Evolutionary conservation across 2,888 invertebrate genomes (phyloP), one percentile per base, ranked within the genome.

Genomic region (Epinotia demarniana): DNA sequence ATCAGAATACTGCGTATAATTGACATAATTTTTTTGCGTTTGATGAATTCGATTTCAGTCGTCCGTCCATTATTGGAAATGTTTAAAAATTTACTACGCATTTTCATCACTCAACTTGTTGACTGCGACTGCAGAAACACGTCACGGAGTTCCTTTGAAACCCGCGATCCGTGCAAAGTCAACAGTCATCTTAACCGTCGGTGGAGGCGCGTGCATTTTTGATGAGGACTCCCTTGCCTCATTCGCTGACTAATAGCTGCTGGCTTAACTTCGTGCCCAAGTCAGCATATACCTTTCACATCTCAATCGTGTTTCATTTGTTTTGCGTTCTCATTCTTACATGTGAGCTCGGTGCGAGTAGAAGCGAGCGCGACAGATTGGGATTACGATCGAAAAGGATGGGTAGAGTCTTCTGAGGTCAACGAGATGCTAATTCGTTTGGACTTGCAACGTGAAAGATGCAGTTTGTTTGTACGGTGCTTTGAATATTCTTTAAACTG

Each of bases 161-260:
- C 80, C 82, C 84, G 85, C 84, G 71, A 53, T 71, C 23, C 39
- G 19, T 16, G 62, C 73, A 81, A 82, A 89, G 90, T 90, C 91
- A 91, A 91, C 92, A 92, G 89, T 81, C 86, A 85, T 23, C 66
- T 53, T 89, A 90, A 87, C 88, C 82, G 87, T 85, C 90, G 86
- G 88, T 83, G 81, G 86, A 83, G 84, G 80, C 83, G 84, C 85
- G 89, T 92, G 89, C 89, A 92, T 92, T 89, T 86, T 90, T 90
- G 87, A 93, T 92, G 89, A 87, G 85, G 76, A 80, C 81, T 83
- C 86, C 86, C 66, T 66, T 73, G 69, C 69, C n/a, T 19, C 72
- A 72, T 19, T 68, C 55, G n/a, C 19, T 70, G n/a, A 67, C 55
- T 46, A 27, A 55, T 62, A 63, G 69, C n/a, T 39, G 33, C 33